Evolutionary conservation across 2,797 vertebrate genomes (phyloP).

Genomic region (Hydrocynus forskahlii): DNA sequence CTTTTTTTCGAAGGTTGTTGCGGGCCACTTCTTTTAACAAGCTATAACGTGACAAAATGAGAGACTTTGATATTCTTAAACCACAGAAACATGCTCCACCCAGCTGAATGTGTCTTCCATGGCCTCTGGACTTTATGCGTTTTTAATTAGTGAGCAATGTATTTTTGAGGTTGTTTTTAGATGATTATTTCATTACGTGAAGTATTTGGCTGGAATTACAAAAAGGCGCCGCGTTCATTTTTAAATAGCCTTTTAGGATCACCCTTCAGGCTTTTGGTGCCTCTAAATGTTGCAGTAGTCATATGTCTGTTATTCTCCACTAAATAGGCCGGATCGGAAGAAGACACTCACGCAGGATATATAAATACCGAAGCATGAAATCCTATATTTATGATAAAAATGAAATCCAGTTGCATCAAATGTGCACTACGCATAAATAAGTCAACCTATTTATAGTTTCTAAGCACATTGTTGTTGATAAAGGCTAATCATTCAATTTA

Average conservation of each 20-base stretch:
- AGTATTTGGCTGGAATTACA: constrained; percentile 72
- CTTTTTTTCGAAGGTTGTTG: constrained; percentile 36
- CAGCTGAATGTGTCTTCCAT: constrained; percentile 49
- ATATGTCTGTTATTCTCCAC: constrained; percentile 60
- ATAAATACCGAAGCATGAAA: not conserved
- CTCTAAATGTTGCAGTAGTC: constrained; percentile 70
- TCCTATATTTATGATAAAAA: not conserved
- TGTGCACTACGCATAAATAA: not conserved
- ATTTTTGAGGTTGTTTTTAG: constrained; percentile 66
- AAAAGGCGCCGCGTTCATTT: constrained; percentile 70
- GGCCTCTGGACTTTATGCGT: constrained; percentile 54
- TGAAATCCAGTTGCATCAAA: not conserved
- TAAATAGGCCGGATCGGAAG: constrained; percentile 48
- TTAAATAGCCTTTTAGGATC: constrained; percentile 70
- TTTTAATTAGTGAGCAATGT: constrained; percentile 60
- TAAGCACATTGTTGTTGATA: not conserved
- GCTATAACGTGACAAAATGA: constrained; percentile 36
- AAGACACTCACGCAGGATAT: not conserved
- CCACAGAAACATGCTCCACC: constrained; percentile 42
- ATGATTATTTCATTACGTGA: constrained; percentile 74
- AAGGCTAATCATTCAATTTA: not conserved
- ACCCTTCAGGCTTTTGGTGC: constrained; percentile 61
- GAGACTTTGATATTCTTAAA: constrained; percentile 40
- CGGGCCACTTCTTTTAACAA: constrained; percentile 40
- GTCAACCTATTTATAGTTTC: not conserved